Conservation (phyloP, 2,113 vertebrate genomes). For the Phyllostomus discolor region DNA sequence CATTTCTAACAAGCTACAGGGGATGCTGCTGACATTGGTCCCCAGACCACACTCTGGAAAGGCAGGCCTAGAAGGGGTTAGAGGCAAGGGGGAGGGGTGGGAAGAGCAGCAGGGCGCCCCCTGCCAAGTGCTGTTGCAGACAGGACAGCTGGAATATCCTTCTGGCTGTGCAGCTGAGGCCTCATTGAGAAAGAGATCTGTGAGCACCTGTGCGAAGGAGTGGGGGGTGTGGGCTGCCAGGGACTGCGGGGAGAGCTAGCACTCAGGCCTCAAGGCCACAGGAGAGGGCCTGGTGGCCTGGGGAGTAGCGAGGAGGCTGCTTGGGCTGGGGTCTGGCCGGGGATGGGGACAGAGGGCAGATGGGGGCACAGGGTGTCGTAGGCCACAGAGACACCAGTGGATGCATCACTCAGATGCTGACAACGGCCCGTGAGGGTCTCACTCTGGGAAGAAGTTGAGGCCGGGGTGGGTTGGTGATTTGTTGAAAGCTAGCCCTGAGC, state of each 20-base stretch:
- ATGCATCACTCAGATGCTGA: background rate
- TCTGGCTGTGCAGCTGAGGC: too few species aligned
- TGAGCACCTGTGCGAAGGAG: background rate
- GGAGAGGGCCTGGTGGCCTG: too few species aligned
- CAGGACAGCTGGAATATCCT: background rate
- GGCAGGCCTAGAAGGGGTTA: background rate
- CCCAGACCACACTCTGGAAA: background rate
- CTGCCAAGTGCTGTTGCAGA: too few species aligned
- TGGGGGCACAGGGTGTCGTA: rapidly evolving
- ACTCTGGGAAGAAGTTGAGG: background rate
- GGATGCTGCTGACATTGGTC: background rate
- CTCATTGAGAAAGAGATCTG: background rate
- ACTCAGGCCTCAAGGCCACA: background rate
- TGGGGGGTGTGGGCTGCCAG: background rate
- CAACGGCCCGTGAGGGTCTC: background rate
- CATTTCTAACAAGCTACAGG: background rate
- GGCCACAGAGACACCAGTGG: background rate
- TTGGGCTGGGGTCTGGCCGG: background rate
- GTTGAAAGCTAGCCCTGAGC: background rate
- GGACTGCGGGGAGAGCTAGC: background rate
- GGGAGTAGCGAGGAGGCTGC: background rate
- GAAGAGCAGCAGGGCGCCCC: background rate
- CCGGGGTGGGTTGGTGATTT: too few species aligned
- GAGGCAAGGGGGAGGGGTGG: rapidly evolving
- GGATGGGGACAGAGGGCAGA: background rate